Percentiles rank a stretch among this genome's conserved stretches.
Evolutionary conservation across 2,888 invertebrate species (phyloP).

Genomic region (Coleophora flavipennella): DNA sequence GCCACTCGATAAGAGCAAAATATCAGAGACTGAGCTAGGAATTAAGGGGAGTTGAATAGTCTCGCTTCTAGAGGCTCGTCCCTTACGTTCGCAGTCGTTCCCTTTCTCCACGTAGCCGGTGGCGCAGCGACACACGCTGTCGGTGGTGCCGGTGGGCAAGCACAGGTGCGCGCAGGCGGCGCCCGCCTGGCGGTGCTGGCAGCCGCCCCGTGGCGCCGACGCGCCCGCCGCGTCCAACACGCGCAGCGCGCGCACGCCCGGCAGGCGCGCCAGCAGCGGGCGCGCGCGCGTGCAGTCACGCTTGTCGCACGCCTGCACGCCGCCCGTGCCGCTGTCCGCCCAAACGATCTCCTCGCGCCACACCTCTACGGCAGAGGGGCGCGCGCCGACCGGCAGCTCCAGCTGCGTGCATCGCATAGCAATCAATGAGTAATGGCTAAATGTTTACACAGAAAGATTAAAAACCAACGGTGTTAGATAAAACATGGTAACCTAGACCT

Average conservation of each 20-base stretch:
- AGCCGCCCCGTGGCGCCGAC: conserved; percentile 43
- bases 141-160: conserved; percentile 72
- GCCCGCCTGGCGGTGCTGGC: conserved; percentile 72
- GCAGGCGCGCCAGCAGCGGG: conserved; percentile 69
- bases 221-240: conserved; percentile 66
- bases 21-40: too few species aligned
- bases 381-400: conserved; percentile 39
- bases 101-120: conserved; percentile 66
- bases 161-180: conserved; percentile 85
- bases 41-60: too few species aligned
- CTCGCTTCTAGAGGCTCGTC: neutral
- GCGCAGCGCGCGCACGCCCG: conserved; percentile 48
- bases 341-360: conserved; percentile 77
- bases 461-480: too few species aligned
- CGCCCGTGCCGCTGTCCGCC: conserved; percentile 75
- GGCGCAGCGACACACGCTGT: conserved; percentile 81
- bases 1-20: too few species aligned
- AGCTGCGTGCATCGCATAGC: conserved; percentile 22
- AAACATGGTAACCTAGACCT: too few species aligned
- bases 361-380: conserved; percentile 77
- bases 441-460: too few species aligned
- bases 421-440: too few species aligned
- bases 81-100: conserved; percentile 26
- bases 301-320: conserved; percentile 77
- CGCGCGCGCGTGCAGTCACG: conserved; percentile 45